phyloP scores from a whole-genome alignment of 92 coral and sea anemone genomes.

The Zoanthus gigantus region DNA sequence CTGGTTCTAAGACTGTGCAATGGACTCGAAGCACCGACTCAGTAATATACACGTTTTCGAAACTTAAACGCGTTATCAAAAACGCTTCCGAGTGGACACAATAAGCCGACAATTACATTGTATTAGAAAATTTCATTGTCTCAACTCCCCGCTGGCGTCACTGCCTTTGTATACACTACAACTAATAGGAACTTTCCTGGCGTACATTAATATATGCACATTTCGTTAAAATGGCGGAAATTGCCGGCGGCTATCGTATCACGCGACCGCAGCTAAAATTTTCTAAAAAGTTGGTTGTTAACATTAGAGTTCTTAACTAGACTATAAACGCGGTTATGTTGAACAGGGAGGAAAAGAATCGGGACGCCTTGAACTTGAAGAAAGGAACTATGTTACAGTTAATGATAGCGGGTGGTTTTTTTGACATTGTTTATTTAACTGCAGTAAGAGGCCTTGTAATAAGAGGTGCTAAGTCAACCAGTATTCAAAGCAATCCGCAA shows the following conservation, averaged over 20 bases:
- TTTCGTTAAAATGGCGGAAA: constrained; percentile 47
- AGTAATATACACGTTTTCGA: constrained; percentile 68
- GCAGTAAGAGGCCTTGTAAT: constrained; percentile 38
- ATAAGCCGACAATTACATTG: constrained; percentile 92
- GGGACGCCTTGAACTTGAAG: neutral
- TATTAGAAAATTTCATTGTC: constrained; percentile 89
- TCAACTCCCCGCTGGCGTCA: constrained; percentile 79
- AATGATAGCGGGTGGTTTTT: constrained; percentile 37
- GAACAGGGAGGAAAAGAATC: neutral
- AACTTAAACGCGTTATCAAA: constrained; percentile 67
- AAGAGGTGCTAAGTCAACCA: constrained; percentile 40
- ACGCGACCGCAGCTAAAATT: constrained; percentile 34
- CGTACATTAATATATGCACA: constrained; percentile 88
- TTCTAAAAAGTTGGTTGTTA: constrained; percentile 7
- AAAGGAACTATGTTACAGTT: constrained; percentile 35
- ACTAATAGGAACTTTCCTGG: constrained; percentile 31
- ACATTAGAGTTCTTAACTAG: neutral
- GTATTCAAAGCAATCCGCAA: constrained; percentile 42
- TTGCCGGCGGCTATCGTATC: constrained; percentile 38
- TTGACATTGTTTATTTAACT: constrained; percentile 25
- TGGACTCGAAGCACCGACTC: constrained; percentile 37
- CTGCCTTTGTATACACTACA: constrained; percentile 80
- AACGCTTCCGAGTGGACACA: constrained; percentile 66
- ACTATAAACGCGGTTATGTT: neutral
- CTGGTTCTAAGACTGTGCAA: neutral